A percentile compares a stretch with the other conserved stretches of the same genome.
Conservation (phyloP, 2,888 invertebrate genomes). For the Plutella xylostella region DNA sequence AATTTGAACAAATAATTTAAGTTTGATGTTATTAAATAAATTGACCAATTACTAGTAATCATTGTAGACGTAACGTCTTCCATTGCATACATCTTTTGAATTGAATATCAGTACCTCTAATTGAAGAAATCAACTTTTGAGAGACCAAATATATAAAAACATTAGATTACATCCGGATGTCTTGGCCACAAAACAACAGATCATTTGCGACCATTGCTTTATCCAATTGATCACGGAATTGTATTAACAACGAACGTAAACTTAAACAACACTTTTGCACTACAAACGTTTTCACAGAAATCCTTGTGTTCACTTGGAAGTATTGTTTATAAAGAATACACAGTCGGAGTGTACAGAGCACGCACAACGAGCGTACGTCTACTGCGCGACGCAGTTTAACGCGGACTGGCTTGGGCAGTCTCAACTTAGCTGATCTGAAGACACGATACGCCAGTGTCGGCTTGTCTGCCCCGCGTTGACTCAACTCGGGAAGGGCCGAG, state of each 20-base stretch:
- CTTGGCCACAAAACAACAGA: slow-evolving; percentile 62
- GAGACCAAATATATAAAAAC: background rate
- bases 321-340: slow-evolving; percentile 31
- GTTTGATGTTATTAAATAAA: too few relatives aligned
- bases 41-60: too few relatives aligned
- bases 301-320: slow-evolving; percentile 1
- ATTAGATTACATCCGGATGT: slow-evolving; percentile 49
- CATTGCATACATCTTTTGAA: too few relatives aligned
- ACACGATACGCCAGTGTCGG: too few relatives aligned
- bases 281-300: background rate
- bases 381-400: slow-evolving; percentile 35
- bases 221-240: slow-evolving; percentile 43
- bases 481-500: too few relatives aligned
- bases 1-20: too few relatives aligned
- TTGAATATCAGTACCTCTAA: too few relatives aligned
- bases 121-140: too few relatives aligned
- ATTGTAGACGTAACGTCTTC: slow-evolving; percentile 32
- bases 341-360: slow-evolving; percentile 22
- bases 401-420: slow-evolving; percentile 46
- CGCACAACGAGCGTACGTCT: slow-evolving; percentile 39
- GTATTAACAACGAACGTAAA: too few relatives aligned
- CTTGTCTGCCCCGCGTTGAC: too few relatives aligned
- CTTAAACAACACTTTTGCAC: slow-evolving; percentile 25
- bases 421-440: too few relatives aligned
- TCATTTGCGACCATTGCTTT: slow-evolving; percentile 57